Percentiles rank a stretch among this genome's conserved stretches.
phyloP scores from a whole-genome alignment of 2,113 vertebrate species.

The Melanerpes formicivorus region DNA sequence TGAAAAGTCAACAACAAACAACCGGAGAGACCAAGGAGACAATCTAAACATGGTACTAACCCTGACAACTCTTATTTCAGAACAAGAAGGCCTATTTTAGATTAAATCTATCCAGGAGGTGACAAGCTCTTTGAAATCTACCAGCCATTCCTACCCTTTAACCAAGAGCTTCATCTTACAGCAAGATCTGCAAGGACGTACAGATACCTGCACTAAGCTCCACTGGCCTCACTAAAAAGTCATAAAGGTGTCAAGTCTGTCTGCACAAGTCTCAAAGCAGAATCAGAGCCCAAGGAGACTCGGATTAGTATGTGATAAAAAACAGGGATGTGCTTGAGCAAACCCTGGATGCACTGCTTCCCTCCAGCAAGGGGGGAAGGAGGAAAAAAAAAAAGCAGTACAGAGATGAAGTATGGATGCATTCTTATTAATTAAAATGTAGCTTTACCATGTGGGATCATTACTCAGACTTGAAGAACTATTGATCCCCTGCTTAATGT shows the following conservation, averaged over 20 bases:
- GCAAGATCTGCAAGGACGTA: not conserved
- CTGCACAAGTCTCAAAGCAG: not conserved
- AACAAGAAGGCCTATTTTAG: not conserved
- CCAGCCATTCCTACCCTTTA: not conserved
- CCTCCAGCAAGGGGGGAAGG: not conserved
- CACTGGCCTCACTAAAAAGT: not conserved
- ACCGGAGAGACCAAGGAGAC: not conserved
- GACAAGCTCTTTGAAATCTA: not conserved
- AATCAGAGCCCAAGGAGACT: not conserved
- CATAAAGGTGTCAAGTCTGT: not conserved
- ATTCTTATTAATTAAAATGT: conserved; percentile 45
- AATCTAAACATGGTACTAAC: not conserved
- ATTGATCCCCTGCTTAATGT: conserved; percentile 48
- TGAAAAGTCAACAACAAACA: conserved; percentile 14
- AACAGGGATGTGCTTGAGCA: not conserved
- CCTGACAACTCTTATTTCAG: not conserved
- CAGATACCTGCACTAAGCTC: not conserved
- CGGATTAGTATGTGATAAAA: not conserved
- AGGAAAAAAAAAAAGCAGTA: not conserved
- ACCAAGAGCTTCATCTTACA: not conserved
- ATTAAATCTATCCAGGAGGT: not conserved
- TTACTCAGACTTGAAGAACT: conserved; percentile 54
- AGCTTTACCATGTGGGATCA: conserved; percentile 39
- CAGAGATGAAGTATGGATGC: not conserved
- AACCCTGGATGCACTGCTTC: not conserved